Percentiles rank a stretch among this genome's conserved stretches.
These are phyloP conservation scores for Cephus sareptanus DNA, from an alignment of 2,888 invertebrate species.

Conservation along the genomic window DNA sequence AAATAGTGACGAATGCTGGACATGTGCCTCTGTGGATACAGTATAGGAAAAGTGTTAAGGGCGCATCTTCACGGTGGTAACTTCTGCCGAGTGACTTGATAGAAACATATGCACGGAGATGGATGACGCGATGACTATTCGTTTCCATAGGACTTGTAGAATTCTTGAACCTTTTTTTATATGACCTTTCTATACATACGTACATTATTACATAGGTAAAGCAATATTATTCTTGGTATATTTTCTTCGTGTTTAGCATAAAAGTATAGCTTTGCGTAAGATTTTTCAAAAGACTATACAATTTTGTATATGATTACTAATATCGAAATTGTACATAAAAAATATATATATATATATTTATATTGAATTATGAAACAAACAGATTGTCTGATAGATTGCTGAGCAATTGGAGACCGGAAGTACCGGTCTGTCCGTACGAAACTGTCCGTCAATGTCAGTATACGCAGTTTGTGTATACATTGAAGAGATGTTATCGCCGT, in stretches of 20 bases:
- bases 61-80: constrained; percentile 3
- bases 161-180: neutral
- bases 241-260: neutral
- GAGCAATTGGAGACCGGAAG: neutral
- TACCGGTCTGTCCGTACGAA: neutral
- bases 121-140: neutral
- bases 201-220: neutral
- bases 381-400: neutral
- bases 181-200: neutral
- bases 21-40: neutral
- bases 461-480: neutral
- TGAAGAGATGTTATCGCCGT: constrained; percentile 15
- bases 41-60: neutral
- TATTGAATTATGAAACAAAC: neutral
- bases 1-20: constrained; percentile 13
- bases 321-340: neutral
- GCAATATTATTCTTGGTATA: neutral
- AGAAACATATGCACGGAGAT: neutral
- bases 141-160: neutral
- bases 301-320: neutral
- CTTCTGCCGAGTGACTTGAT: neutral
- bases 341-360: neutral
- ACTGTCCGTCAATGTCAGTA: neutral
- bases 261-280: neutral
- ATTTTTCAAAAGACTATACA: neutral